Base-by-base conservation (phyloP, 2,797 vertebrate species). In the Rhinoraja longicauda region DNA sequence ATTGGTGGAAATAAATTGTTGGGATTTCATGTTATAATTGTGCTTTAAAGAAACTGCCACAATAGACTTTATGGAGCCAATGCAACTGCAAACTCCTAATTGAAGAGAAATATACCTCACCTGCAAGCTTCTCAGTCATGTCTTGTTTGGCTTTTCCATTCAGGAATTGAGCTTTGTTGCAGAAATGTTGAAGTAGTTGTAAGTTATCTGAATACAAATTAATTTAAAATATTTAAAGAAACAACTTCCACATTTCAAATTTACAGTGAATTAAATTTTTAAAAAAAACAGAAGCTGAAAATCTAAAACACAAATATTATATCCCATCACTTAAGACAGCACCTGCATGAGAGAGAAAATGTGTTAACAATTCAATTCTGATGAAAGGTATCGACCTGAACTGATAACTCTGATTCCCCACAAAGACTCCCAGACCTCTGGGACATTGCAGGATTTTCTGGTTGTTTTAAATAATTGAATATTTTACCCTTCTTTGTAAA, bases 121-220 rank as follows among this genome's bases (percentile, higher is more conserved):
- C 98, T 96, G 98, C 97, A 93, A 99, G 97, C 93, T 97, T 98
- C 95, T 98, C 97, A 0, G 98, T 97, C 93, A 99, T 97, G 93
- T 99, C 98, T 93, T 98, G 97, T 94, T 99, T 99, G 75, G 98
- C 98, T 96, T 97, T 99, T 88, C 98, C 98, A 36, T 96, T 98
- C 95, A 98, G 95, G 96, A 98, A 98, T 94, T 98, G 98, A 93
- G 98, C 98, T 95, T 99, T 99, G 93, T 97, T 97, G 96, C 98
- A 99, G 95, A 99, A 97, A 0, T 97, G 98, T 95, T 98, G 98
- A 78, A 99, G 97, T 62, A 99, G 98, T 93, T 98, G 95, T 26
- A 95, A 95, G 94, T 97, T 98, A 94, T 99, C 98, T 98, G 93
- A 94, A 96, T 72, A 72, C 70, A 77, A 92, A 93, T 64, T 67